A percentile compares a stretch with the other conserved stretches of the same genome.
These are phyloP conservation scores for Ligdia adustata DNA, from an alignment of 2,888 invertebrate genomes.

Conservation along the genomic window DNA sequence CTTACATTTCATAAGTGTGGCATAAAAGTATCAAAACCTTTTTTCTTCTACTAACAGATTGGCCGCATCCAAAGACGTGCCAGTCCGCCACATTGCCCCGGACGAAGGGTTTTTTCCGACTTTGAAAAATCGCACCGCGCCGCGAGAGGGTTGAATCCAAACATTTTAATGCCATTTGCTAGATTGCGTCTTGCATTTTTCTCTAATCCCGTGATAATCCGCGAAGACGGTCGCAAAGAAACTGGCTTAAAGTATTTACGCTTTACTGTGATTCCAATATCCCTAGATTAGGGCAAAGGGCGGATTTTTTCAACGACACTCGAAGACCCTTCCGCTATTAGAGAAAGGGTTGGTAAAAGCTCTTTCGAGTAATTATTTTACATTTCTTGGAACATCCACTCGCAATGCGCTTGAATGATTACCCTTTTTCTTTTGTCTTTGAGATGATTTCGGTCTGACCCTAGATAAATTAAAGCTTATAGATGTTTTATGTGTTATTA, in stretches of 20 bases:
- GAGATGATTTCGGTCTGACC: conserved; percentile 14
- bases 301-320: conserved; percentile 72
- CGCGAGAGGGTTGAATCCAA: conserved; percentile 78
- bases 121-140: conserved; percentile 80
- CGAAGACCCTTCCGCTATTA: conserved; percentile 68
- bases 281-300: conserved; percentile 61
- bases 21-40: conserved; percentile 69
- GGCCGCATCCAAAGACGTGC: conserved; percentile 79
- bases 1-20: too few relatives aligned
- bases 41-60: conserved; percentile 42
- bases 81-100: conserved; percentile 78
- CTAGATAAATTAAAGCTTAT: conserved; percentile 20
- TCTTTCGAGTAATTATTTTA: conserved; percentile 78
- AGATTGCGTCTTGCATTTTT: conserved; percentile 84
- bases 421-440: conserved; percentile 49
- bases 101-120: conserved; percentile 78
- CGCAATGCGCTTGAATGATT: conserved; percentile 48
- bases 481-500: background rate
- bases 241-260: conserved; percentile 78
- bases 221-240: conserved; percentile 64
- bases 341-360: conserved; percentile 71
- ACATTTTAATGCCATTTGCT: conserved; percentile 85
- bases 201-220: conserved; percentile 77
- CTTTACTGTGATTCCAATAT: conserved; percentile 80
- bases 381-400: conserved; percentile 57